Conservation (phyloP, 2,888 invertebrate species). For the Apantesis nais region DNA sequence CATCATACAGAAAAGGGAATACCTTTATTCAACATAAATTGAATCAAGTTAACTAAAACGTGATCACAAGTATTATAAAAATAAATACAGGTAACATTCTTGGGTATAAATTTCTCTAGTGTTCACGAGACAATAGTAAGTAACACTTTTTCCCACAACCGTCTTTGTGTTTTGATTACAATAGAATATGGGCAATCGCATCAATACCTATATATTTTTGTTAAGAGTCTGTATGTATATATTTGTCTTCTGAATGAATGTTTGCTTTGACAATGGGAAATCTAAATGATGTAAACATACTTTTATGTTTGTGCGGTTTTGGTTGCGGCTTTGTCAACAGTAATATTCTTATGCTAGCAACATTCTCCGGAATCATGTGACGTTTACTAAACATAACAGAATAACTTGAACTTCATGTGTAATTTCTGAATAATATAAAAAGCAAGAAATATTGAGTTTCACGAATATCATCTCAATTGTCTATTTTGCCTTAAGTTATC, state of each 20-base stretch:
- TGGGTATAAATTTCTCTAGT: neutral
- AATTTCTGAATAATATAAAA: neutral
- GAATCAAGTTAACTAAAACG: neutral
- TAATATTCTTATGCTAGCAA: neutral
- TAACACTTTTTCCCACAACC: neutral
- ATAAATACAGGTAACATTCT: neutral
- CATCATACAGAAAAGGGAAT: no score
- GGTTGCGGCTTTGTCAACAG: neutral
- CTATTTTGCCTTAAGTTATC: neutral
- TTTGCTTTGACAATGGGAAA: neutral
- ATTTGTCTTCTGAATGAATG: neutral
- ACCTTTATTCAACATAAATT: no score
- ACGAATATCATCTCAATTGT: neutral
- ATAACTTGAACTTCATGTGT: neutral
- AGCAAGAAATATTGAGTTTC: neutral
- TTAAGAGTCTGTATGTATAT: neutral
- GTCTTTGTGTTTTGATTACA: conserved; percentile 3
- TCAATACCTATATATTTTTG: conserved; percentile 1
- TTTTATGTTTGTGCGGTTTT: neutral
- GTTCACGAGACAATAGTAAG: conserved; percentile 5
- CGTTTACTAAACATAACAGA: neutral
- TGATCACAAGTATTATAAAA: neutral
- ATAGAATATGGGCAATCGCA: conserved; percentile 8
- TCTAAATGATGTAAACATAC: neutral
- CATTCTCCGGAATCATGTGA: neutral